Percentiles rank a stretch among this genome's conserved stretches.
These are phyloP conservation scores for Geodia barretti DNA, from an alignment of 37 sponge, comb jelly and placozoan species.

Conservation along the genomic window DNA sequence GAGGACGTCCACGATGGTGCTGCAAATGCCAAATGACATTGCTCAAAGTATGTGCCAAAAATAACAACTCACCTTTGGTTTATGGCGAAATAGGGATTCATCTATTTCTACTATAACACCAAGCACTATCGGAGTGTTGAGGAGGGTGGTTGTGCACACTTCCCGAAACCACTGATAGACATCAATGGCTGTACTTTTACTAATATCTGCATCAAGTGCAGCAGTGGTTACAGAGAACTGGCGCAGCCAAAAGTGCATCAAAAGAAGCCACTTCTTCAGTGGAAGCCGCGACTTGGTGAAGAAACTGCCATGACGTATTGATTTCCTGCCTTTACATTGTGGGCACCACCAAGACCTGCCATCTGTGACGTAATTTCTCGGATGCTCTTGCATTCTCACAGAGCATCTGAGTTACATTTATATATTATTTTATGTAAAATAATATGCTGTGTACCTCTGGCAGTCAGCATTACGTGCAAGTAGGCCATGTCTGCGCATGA, in stretches of 20 bases:
- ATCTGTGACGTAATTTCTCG: too few relatives aligned
- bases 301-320: slow-evolving; percentile 37
- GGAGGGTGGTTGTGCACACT: slow-evolving; percentile 40
- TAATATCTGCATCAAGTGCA: slow-evolving; percentile 8
- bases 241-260: slow-evolving; percentile 32
- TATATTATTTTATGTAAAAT: too few relatives aligned
- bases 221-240: slow-evolving; percentile 33
- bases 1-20: slow-evolving; percentile 51
- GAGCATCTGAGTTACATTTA: too few relatives aligned
- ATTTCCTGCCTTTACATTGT: too few relatives aligned
- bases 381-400: too few relatives aligned
- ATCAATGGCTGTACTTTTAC: slow-evolving; percentile 20
- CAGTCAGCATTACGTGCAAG: too few relatives aligned
- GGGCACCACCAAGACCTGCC: too few relatives aligned
- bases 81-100: slow-evolving; percentile 52
- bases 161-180: slow-evolving; percentile 54
- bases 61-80: slow-evolving; percentile 44
- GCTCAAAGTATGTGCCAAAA: too few relatives aligned
- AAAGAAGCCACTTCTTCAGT: slow-evolving; percentile 42
- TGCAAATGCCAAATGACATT: too few relatives aligned
- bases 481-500: too few relatives aligned
- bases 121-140: slow-evolving; percentile 7
- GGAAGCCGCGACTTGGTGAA: slow-evolving; percentile 34
- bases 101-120: slow-evolving; percentile 57
- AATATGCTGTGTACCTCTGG: too few relatives aligned